These are phyloP conservation scores for Hemicentrotus pulcherrimus DNA, from an alignment of 35 echinoderm and acorn worm genomes.

Conservation along the genomic window DNA sequence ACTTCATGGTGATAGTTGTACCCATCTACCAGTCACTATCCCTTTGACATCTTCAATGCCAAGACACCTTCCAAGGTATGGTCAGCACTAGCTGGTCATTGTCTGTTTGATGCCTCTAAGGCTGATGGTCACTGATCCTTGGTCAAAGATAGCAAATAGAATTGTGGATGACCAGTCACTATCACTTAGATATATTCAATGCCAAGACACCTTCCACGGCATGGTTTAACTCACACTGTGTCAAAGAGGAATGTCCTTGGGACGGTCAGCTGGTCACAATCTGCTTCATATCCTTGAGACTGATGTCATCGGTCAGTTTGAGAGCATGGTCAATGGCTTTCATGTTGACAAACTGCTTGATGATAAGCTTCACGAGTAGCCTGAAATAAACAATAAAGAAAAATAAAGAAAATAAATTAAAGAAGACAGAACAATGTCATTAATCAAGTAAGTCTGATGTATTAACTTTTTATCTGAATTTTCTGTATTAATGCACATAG, in stretches of 20 bases:
- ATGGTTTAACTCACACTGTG: background rate
- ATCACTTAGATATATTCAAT: background rate
- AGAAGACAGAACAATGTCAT: too few relatives aligned
- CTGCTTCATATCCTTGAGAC: slow-evolving; percentile 87
- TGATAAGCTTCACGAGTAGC: slow-evolving; percentile 67
- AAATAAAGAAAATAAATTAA: background rate
- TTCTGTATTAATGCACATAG: too few relatives aligned
- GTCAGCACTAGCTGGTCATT: slow-evolving; percentile 39
- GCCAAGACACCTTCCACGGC: background rate
- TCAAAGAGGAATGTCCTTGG: slow-evolving; percentile 6
- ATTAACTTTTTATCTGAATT: background rate
- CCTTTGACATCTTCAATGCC: background rate
- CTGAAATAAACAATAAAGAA: background rate
- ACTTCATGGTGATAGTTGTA: background rate
- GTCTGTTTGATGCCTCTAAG: slow-evolving; percentile 86
- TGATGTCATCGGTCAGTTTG: slow-evolving; percentile 78
- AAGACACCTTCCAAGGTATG: background rate
- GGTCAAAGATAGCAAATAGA: too few relatives aligned
- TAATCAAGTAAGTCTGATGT: too few relatives aligned
- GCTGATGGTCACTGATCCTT: slow-evolving; percentile 51
- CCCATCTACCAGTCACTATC: background rate
- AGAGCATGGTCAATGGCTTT: slow-evolving; percentile 98
- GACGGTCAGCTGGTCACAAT: slow-evolving; percentile 58
- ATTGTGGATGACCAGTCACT: background rate
- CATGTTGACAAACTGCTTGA: slow-evolving; percentile 86